These are phyloP conservation scores for Catajapyx aquilonaris DNA, from an alignment of 1,140 invertebrate species.

Conservation along the genomic window DNA sequence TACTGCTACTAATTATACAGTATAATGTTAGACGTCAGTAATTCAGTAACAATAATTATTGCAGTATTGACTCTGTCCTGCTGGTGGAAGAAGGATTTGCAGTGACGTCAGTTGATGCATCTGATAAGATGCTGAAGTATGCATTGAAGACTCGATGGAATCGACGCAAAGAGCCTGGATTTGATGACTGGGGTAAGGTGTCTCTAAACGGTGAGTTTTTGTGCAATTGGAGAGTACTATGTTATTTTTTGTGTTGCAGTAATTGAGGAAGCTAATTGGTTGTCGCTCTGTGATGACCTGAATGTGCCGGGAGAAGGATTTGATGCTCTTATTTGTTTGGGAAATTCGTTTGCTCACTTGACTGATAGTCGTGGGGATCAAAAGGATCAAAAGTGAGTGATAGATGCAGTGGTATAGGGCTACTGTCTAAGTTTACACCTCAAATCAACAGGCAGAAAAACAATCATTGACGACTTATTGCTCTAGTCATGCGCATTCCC, in stretches of 20 bases:
- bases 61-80: slow-evolving; percentile 65
- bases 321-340: slow-evolving; percentile 65
- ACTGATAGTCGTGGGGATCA: slow-evolving; percentile 54
- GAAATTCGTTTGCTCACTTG: slow-evolving; percentile 75
- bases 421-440: too few relatives aligned
- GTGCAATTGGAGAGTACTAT: too few relatives aligned
- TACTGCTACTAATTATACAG: too few relatives aligned
- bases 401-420: too few relatives aligned
- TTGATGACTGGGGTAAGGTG: slow-evolving; percentile 59
- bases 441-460: too few relatives aligned
- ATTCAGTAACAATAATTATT: too few relatives aligned
- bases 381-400: slow-evolving; percentile 45
- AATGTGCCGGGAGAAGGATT: slow-evolving; percentile 36
- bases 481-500: too few relatives aligned
- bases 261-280: slow-evolving; percentile 63
- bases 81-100: slow-evolving; percentile 67
- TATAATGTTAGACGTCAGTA: too few relatives aligned
- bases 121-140: slow-evolving; percentile 78
- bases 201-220: background rate
- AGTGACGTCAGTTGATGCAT: slow-evolving; percentile 65
- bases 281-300: slow-evolving; percentile 47
- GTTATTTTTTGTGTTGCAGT: slow-evolving; percentile 32
- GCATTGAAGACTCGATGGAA: slow-evolving; percentile 67
- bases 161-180: slow-evolving; percentile 48
- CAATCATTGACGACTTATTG: too few relatives aligned